A percentile compares a stretch with the other conserved stretches of the same genome.
These are phyloP conservation scores for Harmothoe impar DNA, from an alignment of 2,888 invertebrate genomes.

Conservation along the genomic window DNA sequence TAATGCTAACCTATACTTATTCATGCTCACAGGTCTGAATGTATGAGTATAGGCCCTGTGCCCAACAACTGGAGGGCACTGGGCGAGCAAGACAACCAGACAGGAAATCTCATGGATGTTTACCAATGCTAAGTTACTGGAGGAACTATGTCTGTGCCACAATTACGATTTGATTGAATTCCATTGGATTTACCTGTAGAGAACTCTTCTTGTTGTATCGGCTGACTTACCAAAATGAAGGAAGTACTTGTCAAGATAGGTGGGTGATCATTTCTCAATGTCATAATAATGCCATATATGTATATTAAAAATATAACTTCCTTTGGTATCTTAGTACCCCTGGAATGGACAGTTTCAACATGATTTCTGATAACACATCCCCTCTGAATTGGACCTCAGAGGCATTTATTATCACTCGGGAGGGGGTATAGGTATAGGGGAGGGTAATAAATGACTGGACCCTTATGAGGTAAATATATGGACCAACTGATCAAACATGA, in stretches of 20 bases:
- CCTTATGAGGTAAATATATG: no score
- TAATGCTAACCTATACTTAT: neutral
- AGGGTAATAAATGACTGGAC: no score
- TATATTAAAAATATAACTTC: neutral
- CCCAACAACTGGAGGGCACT: no score
- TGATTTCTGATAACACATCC: neutral
- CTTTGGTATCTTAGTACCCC: neutral
- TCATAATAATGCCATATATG: neutral
- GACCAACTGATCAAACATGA: no score
- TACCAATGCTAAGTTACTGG: neutral
- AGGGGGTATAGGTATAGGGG: no score
- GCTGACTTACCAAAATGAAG: neutral
- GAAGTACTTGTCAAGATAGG: slow-evolving; percentile 31
- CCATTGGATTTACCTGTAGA: neutral
- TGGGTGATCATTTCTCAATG: neutral
- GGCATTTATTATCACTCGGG: no score
- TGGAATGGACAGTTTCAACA: neutral
- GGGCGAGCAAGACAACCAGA: neutral
- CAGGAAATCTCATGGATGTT: neutral
- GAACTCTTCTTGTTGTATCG: neutral
- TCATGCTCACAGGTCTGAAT: no score
- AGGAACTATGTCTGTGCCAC: neutral
- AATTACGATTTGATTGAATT: neutral
- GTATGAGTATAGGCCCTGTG: no score
- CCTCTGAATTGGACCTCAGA: neutral